These are phyloP conservation scores for Poicephalus gulielmi DNA, from an alignment of 2,113 vertebrate species.

Conservation along the genomic window DNA sequence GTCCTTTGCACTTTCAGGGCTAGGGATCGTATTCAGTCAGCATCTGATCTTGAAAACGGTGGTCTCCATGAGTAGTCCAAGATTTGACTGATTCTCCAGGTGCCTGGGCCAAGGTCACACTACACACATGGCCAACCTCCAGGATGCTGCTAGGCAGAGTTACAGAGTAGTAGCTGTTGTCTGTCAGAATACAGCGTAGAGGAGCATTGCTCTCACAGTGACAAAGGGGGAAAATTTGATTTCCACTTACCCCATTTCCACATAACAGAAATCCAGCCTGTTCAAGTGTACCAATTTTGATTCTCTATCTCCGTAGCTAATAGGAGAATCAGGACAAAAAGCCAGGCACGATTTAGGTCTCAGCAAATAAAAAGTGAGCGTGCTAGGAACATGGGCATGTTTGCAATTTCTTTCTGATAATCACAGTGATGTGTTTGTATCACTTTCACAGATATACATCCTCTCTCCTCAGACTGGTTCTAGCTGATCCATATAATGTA, in stretches of 20 bases:
- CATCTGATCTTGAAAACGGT: not conserved
- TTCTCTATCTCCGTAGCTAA: not conserved
- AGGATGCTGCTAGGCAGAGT: too few species aligned
- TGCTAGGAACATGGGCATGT: not conserved
- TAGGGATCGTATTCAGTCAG: not conserved
- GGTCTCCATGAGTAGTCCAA: not conserved
- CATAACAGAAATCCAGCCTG: not conserved
- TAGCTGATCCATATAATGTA: constrained; percentile 45
- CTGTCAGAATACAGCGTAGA: not conserved
- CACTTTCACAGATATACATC: not conserved
- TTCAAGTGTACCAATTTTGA: not conserved
- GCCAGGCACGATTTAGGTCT: not conserved
- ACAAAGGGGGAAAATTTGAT: not conserved
- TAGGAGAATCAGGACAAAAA: not conserved
- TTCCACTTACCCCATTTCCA: not conserved
- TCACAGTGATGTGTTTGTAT: not conserved
- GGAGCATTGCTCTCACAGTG: not conserved
- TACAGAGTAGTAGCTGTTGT: not conserved
- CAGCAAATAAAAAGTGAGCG: not conserved
- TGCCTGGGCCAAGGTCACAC: not conserved
- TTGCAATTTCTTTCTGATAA: not conserved
- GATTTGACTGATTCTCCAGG: not conserved
- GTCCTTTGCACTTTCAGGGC: not conserved
- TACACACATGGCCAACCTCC: accelerated
- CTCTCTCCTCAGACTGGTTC: not conserved